Evolutionary conservation across 2,888 invertebrate species (phyloP), one percentile per base, ranked within the genome.

Genomic region (Orthosia incerta): DNA sequence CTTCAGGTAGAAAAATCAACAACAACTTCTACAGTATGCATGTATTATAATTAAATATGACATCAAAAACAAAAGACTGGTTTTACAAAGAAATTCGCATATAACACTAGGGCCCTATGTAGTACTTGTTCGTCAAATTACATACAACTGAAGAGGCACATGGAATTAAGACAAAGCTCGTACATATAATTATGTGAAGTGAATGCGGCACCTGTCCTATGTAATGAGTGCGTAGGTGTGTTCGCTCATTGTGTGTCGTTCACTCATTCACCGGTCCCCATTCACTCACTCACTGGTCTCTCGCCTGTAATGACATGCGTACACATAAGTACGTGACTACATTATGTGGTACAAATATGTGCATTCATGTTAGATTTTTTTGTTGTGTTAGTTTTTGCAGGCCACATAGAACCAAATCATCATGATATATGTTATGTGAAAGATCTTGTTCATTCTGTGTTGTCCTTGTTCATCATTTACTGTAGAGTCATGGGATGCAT

Each of bases 81-180:
- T 18, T 13, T 13, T 15, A 53, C 20, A 62, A 53, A 48, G 9
- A 56, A 39, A 15, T 18, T 18, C 5, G 4, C 23, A 26, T n/a
- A 26, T 3, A 50, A 26, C 23, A 0, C 39, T 20, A 20, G 13
- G 13, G 12, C 39, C 31, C 4, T 46, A 48, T 39, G 50, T 63
- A 48, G 18, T 56, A 48, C 26, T 50, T 46, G 20, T 39, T 48
- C 13, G 11, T 15, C 13, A 56, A 57, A 57, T 18, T n/a, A 79
- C 51, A 57, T 31, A 50, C 48, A 26, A 46, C 50, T 60, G 20
- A 51, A 23, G 26, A 26, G 20, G 46, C 31, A 83, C 12, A 73
- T 63, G 15, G 7, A 51, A 51, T 59, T 63, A 59, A 83, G 79
- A 67, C 80, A 84, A 80, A 53, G 50, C 83, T 51, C 20, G 20